Percentiles rank a stretch among this genome's conserved stretches.
These are phyloP conservation scores for Apostichopus parvimensis DNA, from an alignment of 35 echinoderm and acorn worm genomes.

Conservation along the genomic window DNA sequence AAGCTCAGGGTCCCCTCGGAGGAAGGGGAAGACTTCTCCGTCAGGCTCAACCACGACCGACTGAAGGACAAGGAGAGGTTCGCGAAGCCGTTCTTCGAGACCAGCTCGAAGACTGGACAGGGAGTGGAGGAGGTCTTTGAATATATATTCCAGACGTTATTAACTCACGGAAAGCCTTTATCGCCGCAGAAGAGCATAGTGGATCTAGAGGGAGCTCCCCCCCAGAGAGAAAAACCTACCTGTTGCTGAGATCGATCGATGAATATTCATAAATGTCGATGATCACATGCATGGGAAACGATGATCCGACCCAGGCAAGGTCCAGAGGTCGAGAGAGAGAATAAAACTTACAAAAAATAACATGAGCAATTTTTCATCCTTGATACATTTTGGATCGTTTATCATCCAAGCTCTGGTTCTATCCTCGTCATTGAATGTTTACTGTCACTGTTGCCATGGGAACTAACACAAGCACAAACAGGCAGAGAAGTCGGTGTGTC, in stretches of 20 bases:
- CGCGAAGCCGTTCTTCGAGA: constrained; percentile 84
- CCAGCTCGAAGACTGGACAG: constrained; percentile 77
- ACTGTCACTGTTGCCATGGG: no score
- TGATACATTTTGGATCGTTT: no score
- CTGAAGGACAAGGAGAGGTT: constrained; percentile 37
- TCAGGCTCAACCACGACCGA: constrained; percentile 63
- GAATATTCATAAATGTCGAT: constrained; percentile 8
- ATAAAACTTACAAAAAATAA: no score
- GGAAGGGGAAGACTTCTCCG: constrained; percentile 78
- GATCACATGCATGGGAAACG: neutral
- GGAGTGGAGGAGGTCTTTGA: constrained; percentile 93
- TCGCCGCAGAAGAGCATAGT: constrained; percentile 23
- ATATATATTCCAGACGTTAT: constrained; percentile 85
- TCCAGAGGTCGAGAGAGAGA: no score
- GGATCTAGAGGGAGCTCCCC: constrained; percentile 1
- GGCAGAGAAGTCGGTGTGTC: no score
- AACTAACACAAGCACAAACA: no score
- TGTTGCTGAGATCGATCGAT: constrained; percentile 23
- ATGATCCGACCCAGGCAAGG: neutral
- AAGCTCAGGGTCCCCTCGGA: constrained; percentile 38
- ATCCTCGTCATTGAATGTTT: no score
- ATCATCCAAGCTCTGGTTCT: no score
- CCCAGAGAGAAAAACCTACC: neutral
- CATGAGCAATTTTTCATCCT: no score
- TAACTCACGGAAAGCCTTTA: constrained; percentile 39